phyloP scores from a whole-genome alignment of 2,113 vertebrate species.

The Brachyhypopomus gauderio region DNA sequence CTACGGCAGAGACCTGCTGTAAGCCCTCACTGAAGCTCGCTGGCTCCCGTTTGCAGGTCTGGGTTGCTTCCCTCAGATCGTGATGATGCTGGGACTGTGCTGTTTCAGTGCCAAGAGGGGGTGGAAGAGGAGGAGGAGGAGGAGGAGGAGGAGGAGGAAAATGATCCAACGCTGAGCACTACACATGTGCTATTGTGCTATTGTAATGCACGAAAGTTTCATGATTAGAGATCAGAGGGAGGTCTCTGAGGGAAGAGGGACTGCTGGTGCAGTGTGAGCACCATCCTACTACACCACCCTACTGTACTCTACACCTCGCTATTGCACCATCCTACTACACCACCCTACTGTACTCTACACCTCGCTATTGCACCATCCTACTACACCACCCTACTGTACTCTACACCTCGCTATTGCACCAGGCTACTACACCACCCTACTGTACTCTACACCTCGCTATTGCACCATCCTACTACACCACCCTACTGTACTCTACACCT shows the following conservation, averaged over 20 bases:
- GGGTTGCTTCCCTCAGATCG: slow-evolving; percentile 30
- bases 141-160: background rate
- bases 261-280: slow-evolving; percentile 17
- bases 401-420: too few relatives aligned
- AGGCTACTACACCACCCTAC: too few relatives aligned
- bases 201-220: slow-evolving; percentile 30
- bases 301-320: background rate
- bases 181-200: slow-evolving; percentile 12
- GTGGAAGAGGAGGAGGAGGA: slow-evolving; percentile 1
- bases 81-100: slow-evolving; percentile 11
- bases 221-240: slow-evolving; percentile 34
- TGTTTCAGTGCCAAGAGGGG: slow-evolving; percentile 13
- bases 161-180: slow-evolving; percentile 15
- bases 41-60: slow-evolving; percentile 31
- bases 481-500: too few relatives aligned
- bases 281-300: background rate
- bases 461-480: too few relatives aligned
- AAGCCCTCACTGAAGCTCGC: slow-evolving; percentile 11
- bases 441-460: too few relatives aligned
- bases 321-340: too few relatives aligned
- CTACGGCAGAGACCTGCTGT: background rate
- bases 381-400: too few relatives aligned
- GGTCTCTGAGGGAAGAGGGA: slow-evolving; percentile 8
- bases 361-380: too few relatives aligned
- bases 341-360: too few relatives aligned